phyloP scores from a whole-genome alignment of 2,888 invertebrate genomes.

The Cyclophora punctaria region DNA sequence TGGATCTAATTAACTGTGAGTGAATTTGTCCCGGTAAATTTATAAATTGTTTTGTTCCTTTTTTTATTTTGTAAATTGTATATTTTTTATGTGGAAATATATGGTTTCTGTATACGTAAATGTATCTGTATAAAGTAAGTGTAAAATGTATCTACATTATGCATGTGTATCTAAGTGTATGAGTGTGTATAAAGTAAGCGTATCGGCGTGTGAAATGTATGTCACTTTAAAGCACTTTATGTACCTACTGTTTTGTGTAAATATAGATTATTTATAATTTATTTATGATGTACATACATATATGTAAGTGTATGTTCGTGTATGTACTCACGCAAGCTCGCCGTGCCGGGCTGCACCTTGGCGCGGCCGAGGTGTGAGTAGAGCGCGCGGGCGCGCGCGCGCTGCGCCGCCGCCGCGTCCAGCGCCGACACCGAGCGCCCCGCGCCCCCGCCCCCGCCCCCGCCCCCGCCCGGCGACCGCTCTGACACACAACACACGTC shows the following conservation, averaged over 20 bases:
- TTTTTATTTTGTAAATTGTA: too few relatives aligned
- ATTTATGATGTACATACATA: neutral
- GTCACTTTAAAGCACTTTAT: slow-evolving; percentile 1
- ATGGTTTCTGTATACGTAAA: too few relatives aligned
- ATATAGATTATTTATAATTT: neutral
- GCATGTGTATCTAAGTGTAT: slow-evolving; percentile 7
- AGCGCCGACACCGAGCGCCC: slow-evolving; percentile 93
- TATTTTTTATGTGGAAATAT: too few relatives aligned
- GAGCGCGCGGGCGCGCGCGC: slow-evolving; percentile 88
- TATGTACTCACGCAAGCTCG: slow-evolving; percentile 79
- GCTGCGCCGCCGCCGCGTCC: slow-evolving; percentile 92
- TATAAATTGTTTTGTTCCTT: too few relatives aligned
- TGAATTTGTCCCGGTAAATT: too few relatives aligned
- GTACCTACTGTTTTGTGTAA: neutral
- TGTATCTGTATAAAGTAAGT: too few relatives aligned
- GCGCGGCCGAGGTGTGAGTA: slow-evolving; percentile 87
- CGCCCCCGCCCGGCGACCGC: slow-evolving; percentile 31
- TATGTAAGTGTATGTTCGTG: neutral
- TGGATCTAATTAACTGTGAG: too few relatives aligned
- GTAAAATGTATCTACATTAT: too few relatives aligned
- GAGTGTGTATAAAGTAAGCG: slow-evolving; percentile 5
- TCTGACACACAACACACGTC: slow-evolving; percentile 23
- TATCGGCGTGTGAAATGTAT: too few relatives aligned
- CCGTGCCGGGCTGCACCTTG: slow-evolving; percentile 73
- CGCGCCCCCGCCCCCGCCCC: slow-evolving; percentile 35